Conservation (phyloP, 2,113 vertebrate genomes). For the Dipodomys stephensi region DNA sequence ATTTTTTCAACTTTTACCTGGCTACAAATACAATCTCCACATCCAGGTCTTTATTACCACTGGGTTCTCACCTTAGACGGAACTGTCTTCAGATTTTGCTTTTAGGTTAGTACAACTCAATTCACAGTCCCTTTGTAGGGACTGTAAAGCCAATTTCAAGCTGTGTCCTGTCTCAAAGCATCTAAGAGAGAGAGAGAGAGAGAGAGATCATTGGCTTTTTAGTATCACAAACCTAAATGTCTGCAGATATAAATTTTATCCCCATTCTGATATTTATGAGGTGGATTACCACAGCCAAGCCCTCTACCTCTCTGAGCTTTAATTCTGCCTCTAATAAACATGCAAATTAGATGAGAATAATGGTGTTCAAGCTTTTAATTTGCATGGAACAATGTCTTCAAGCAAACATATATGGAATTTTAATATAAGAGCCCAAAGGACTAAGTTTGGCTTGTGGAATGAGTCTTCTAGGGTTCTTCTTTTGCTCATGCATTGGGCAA, state of each 20-base stretch:
- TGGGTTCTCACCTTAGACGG: neutral
- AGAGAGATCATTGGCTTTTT: neutral
- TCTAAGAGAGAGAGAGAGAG: slow-evolving; percentile 11
- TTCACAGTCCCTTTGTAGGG: neutral
- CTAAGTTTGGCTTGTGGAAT: slow-evolving; percentile 8
- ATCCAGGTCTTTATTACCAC: neutral
- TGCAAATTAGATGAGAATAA: neutral
- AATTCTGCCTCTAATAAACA: slow-evolving; percentile 37
- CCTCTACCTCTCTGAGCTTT: slow-evolving; percentile 9
- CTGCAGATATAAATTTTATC: slow-evolving; percentile 21
- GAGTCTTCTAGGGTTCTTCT: neutral
- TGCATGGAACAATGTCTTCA: slow-evolving; percentile 4
- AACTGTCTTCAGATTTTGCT: neutral
- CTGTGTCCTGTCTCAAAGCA: neutral
- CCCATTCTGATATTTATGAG: neutral
- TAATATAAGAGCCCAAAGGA: neutral
- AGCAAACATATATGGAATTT: slow-evolving; percentile 22
- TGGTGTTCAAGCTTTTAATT: neutral
- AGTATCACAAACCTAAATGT: slow-evolving; percentile 2
- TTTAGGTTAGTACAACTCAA: neutral
- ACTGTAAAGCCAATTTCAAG: slow-evolving; percentile 11
- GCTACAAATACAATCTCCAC: neutral
- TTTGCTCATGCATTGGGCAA: neutral
- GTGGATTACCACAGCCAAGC: slow-evolving; percentile 5
- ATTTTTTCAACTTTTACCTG: slow-evolving; percentile 35